Evolutionary conservation across 23 tunicate genomes (phyloP), one percentile per base, ranked within the genome.

Genomic region (Halocynthia aurantium): DNA sequence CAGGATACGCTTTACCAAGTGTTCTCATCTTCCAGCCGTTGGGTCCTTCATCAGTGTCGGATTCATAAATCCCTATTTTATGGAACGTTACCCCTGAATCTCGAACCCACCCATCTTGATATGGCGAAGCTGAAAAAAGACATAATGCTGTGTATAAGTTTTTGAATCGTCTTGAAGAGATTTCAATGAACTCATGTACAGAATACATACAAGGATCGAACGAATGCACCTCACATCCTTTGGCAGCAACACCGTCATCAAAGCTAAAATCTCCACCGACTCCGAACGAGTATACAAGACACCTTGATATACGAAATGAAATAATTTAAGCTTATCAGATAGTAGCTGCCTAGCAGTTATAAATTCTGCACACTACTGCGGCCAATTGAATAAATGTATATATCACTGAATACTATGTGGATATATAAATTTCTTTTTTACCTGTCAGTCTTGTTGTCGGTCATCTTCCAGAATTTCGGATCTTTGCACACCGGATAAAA

Each of bases 11-110:
- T 81, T 68, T 76, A 83, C 87, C 69, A 17, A 83, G 63, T 8
- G 87, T 83, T 55, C 87, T 63, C 87, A 83, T 83, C 31, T 83
- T 83, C 87, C 87, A 83, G 10, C 87, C 87, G 10, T 83, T 76
- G 70, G 13, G 40, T 67, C 70, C 81, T 7, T 50, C 10, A 62
- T 83, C 87, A 13, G 21, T 55, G 51, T 83, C 87, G 52, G 76
- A 55, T 8, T 50, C 77, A 20, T 76, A 44, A 53, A 83, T 76
- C 15, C 87, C 87, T n/a, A 83, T 83, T 57, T 76, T 76, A 55
- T 83, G 87, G 57, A 83, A 83, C 0, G 44, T 52, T 2, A 83
- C 87, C 5, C 87, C 87, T 9, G 80, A 72, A 68, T 76, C 77
- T 44, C 87, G 76, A 7, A 76, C 77, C 15, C 74, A 67, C 31